Percentiles rank a stretch among this genome's conserved stretches.
phyloP scores from a whole-genome alignment of 2,888 invertebrate species.

The Pantelozetes paolii region DNA sequence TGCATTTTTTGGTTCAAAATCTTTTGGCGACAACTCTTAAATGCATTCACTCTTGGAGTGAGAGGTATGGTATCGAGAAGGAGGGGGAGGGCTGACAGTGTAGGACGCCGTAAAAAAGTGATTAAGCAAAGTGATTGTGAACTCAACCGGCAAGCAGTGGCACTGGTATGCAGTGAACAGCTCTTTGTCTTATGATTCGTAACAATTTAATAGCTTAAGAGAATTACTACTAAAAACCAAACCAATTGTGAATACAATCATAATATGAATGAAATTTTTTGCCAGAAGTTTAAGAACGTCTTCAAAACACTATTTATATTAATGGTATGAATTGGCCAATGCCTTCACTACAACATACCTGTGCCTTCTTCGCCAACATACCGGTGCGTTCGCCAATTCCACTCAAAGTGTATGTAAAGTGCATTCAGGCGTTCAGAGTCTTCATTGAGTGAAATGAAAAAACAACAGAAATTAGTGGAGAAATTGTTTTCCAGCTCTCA shows the following conservation, averaged over 20 bases:
- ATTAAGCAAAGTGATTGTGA: slow-evolving; percentile 36
- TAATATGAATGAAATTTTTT: slow-evolving; percentile 26
- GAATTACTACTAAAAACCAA: slow-evolving; percentile 27
- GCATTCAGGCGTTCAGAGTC: neutral
- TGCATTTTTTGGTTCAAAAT: neutral
- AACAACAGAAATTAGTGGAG: neutral
- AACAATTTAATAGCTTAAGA: slow-evolving; percentile 34
- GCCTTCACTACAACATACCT: neutral
- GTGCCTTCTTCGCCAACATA: neutral
- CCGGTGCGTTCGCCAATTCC: neutral
- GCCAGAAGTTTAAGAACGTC: neutral
- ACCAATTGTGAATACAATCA: slow-evolving; percentile 26
- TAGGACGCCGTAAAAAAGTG: slow-evolving; percentile 29
- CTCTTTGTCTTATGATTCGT: slow-evolving; percentile 30
- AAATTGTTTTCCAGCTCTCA: slow-evolving; percentile 10
- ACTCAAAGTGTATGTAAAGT: neutral
- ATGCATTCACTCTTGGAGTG: neutral
- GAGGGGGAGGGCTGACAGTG: neutral
- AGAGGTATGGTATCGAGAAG: neutral
- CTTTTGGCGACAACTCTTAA: slow-evolving; percentile 22
- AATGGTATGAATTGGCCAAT: slow-evolving; percentile 25
- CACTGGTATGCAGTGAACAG: too few species aligned
- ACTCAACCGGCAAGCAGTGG: slow-evolving; percentile 17
- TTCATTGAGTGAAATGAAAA: neutral
- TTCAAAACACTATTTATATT: slow-evolving; percentile 1